Percentiles rank a stretch among this genome's conserved stretches.
Conservation (phyloP, 2,113 vertebrate genomes). For the Nymphicus hollandicus region DNA sequence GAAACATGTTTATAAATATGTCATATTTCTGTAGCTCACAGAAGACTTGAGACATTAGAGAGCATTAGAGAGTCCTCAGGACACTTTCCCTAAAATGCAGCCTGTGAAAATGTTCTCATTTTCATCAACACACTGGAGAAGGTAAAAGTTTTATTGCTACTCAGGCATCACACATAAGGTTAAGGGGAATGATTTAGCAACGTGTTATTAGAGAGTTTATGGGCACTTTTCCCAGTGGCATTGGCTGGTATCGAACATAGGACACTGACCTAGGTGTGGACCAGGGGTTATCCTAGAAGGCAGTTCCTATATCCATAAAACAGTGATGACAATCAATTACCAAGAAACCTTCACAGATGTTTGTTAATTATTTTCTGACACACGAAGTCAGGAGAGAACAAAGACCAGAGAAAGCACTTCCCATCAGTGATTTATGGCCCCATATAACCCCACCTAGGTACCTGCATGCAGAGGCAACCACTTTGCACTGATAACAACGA, state of each 20-base stretch:
- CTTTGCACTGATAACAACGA: background rate
- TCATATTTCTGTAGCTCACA: background rate
- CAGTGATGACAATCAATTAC: background rate
- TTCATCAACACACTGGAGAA: background rate
- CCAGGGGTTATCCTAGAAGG: background rate
- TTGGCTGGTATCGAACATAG: background rate
- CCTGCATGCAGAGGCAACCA: background rate
- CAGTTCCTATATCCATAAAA: background rate
- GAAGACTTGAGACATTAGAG: background rate
- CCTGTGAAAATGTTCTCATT: background rate
- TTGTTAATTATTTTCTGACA: background rate
- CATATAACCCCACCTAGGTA: background rate
- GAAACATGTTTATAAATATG: background rate
- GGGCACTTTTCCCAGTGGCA: background rate
- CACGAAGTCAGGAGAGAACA: background rate
- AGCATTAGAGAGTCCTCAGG: background rate
- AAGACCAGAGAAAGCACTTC: background rate
- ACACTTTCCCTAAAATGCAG: background rate
- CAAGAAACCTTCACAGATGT: background rate
- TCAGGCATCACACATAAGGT: background rate
- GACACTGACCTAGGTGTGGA: background rate
- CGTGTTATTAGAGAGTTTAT: background rate
- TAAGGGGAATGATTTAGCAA: background rate
- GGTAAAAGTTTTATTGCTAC: background rate
- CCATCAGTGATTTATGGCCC: background rate